Percentiles rank a stretch among this genome's conserved stretches.
These are phyloP conservation scores for Autographa pulchrina DNA, from an alignment of 2,888 invertebrate species.

Conservation along the genomic window DNA sequence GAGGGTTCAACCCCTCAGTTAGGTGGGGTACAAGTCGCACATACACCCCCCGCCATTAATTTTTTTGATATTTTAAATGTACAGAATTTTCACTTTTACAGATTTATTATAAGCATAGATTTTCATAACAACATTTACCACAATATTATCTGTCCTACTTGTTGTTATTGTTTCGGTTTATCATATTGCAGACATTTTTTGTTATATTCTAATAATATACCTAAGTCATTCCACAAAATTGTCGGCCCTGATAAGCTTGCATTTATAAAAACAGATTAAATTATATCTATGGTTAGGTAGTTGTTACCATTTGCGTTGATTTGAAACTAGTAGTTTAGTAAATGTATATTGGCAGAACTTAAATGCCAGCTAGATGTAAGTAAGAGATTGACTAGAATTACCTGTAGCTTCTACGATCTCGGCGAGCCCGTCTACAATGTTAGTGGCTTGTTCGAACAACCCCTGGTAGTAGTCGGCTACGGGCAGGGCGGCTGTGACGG, in stretches of 20 bases:
- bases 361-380: too few species aligned
- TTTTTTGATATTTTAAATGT: too few species aligned
- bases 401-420: slow-evolving; percentile 90
- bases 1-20: slow-evolving; percentile 33
- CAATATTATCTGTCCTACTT: neutral
- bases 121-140: neutral
- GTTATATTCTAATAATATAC: neutral
- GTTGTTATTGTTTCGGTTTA: neutral
- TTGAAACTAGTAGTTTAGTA: too few species aligned
- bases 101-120: too few species aligned
- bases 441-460: slow-evolving; percentile 74
- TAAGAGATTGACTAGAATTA: slow-evolving; percentile 55
- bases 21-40: neutral
- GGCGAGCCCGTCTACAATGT: slow-evolving; percentile 82
- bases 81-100: too few species aligned
- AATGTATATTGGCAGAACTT: too few species aligned
- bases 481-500: slow-evolving; percentile 70
- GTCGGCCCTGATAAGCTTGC: neutral
- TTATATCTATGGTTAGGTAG: too few species aligned
- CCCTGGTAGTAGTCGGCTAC: slow-evolving; percentile 78
- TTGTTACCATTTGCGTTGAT: too few species aligned
- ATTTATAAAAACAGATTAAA: neutral
- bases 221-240: neutral
- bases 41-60: too few species aligned
- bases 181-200: neutral